These are phyloP conservation scores for Lithobius niger DNA, from an alignment of 1,140 invertebrate genomes.

Conservation along the genomic window DNA sequence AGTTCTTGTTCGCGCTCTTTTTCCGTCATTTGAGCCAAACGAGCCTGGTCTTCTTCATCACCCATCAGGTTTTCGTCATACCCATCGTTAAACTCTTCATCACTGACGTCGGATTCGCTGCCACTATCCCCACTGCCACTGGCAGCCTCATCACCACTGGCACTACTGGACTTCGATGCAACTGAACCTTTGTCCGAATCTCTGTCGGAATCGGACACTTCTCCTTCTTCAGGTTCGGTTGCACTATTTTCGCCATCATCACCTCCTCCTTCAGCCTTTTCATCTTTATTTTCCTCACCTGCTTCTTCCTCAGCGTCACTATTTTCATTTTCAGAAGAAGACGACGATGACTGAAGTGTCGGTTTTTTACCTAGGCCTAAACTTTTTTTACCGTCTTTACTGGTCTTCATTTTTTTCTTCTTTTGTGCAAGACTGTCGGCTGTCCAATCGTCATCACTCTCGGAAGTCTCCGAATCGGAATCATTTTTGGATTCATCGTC, in stretches of 20 bases:
- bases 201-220: constrained; percentile 6
- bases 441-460: constrained; percentile 60
- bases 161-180: too few relatives aligned
- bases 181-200: too few relatives aligned
- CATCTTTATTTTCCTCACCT: too few relatives aligned
- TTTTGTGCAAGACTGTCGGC: constrained; percentile 41
- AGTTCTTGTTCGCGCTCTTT: constrained; percentile 95
- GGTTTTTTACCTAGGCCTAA: constrained; percentile 39
- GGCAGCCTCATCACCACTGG: too few relatives aligned
- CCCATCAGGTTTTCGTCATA: constrained; percentile 96
- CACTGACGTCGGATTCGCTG: constrained; percentile 34
- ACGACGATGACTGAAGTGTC: constrained; percentile 31
- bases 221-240: too few relatives aligned
- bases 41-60: constrained; percentile 82
- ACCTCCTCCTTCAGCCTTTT: too few relatives aligned
- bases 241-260: too few relatives aligned
- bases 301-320: too few relatives aligned
- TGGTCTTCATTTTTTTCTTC: constrained; percentile 42
- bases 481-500: constrained; percentile 15
- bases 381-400: constrained; percentile 14
- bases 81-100: constrained; percentile 62
- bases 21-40: constrained; percentile 84
- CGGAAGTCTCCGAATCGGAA: constrained; percentile 47
- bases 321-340: constrained; percentile 39
- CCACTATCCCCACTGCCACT: constrained; percentile 26